Base-by-base conservation (phyloP, 2,113 vertebrate species). In the Bambusicola thoracicus region DNA sequence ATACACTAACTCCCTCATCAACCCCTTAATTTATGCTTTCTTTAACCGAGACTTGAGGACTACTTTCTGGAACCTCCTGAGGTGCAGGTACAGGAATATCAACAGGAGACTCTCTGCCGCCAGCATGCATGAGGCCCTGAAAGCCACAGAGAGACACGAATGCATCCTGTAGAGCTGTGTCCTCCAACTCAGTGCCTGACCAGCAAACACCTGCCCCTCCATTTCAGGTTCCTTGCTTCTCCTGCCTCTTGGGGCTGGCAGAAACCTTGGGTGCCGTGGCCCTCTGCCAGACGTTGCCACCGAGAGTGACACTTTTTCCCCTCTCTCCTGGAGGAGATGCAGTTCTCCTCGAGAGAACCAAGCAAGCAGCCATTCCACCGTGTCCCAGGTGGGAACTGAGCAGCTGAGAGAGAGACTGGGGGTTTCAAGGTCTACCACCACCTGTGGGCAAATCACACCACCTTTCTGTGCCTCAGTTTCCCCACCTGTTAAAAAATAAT, bases 21-120 rank as follows among this genome's bases (percentile, higher is more conserved):
- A 98, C 87, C 98, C 98, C 6, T 95, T 98, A 92, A 98, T 98
- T 80, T 98, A 98, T 10, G 98, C 97, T 88, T 97, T 98, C 93
- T 98, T 98, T 94, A 98, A 98, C 93, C 83, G 98, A 4, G 98
- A 98, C 75, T 92, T 98, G 78, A 97, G 98, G 95, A 98, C 97
- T 96, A 98, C 98, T 49, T 98, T 98, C 90, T 98, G 97, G 97
- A 98, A 97, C 91, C 97, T 98, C 56, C 92, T 98, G 90, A 92
- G 96, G 27, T 98, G 98, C 92, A 97, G 92, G 63, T 98, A 98
- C 90, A 97, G 97, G 72, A 98, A 98, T 94, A 98, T 98, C 94
- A 98, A 98, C 83, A 74, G 98, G 80, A 97, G 98, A 66, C 97
- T 98, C 16, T 98, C 98, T 0, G 98, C 98, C 0, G 97, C 97